These are phyloP conservation scores for Ptycholaimellus sp. DNA, from an alignment of 2,888 invertebrate genomes.

Conservation along the genomic window DNA sequence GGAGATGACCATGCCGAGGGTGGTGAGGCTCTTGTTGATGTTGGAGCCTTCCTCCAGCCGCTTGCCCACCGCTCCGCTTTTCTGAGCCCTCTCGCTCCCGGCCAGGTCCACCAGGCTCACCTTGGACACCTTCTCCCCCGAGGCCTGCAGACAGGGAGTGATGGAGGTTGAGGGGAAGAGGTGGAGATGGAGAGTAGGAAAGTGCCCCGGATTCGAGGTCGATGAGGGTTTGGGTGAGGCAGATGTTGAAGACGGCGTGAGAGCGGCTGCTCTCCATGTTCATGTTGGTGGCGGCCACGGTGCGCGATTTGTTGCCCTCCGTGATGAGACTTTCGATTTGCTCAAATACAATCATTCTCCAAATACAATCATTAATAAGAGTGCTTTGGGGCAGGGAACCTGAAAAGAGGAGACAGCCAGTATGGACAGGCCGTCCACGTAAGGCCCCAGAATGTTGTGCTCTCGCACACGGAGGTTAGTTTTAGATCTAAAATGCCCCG, in stretches of 20 bases:
- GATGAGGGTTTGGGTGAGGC: conserved; percentile 49
- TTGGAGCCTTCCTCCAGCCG: conserved; percentile 92
- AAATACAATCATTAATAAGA: background rate
- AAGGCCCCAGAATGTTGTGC: conserved; percentile 79
- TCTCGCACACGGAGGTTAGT: conserved; percentile 83
- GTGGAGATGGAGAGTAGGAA: background rate
- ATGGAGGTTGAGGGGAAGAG: background rate
- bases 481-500: too few relatives aligned
- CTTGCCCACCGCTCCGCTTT: conserved; percentile 93
- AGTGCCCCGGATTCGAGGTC: conserved; percentile 17
- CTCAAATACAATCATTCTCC: conserved; percentile 31
- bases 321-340: conserved; percentile 91
- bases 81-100: conserved; percentile 86
- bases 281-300: conserved; percentile 99
- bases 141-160: conserved; percentile 34
- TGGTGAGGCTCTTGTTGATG: conserved; percentile 91
- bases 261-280: conserved; percentile 94
- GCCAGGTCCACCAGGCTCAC: conserved; percentile 91
- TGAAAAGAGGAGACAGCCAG: conserved; percentile 72
- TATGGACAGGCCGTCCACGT: conserved; percentile 79
- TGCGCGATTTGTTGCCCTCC: conserved; percentile 92
- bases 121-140: conserved; percentile 84
- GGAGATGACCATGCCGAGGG: conserved; percentile 87
- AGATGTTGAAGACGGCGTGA: conserved; percentile 95
- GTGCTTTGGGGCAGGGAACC: conserved; percentile 31